Evolutionary conservation across 2,113 vertebrate genomes (phyloP).

Genomic region (Anolis carolinensis): DNA sequence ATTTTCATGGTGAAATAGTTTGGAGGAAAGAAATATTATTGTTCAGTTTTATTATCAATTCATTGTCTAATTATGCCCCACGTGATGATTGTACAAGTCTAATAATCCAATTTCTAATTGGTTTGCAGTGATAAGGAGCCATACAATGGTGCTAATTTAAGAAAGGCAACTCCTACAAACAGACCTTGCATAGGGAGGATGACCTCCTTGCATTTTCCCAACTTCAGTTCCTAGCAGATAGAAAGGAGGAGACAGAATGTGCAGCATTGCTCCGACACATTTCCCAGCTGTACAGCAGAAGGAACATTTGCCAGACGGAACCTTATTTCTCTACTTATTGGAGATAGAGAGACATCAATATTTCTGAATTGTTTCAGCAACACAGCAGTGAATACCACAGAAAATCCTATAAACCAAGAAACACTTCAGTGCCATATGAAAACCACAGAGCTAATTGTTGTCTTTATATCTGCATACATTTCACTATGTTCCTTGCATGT

Average conservation of each 20-base stretch:
- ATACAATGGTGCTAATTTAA: neutral
- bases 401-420: conserved; percentile 4
- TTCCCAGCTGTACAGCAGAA: neutral
- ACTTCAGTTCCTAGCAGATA: neutral
- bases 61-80: too few species aligned
- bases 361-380: neutral
- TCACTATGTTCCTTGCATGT: neutral
- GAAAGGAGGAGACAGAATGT: neutral
- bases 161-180: neutral
- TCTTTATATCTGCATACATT: conserved; percentile 18
- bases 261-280: neutral
- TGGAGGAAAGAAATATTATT: too few species aligned
- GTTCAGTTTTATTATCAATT: too few species aligned
- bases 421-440: neutral
- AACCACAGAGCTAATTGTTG: neutral
- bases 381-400: neutral
- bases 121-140: neutral
- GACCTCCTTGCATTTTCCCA: neutral
- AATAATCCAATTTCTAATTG: neutral
- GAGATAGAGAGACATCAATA: neutral
- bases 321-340: neutral
- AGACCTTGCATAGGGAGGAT: neutral
- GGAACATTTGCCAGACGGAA: neutral
- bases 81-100: neutral
- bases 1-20: too few species aligned